Evolutionary conservation across 1,140 invertebrate genomes (phyloP).

Genomic region (Atta cephalotes): DNA sequence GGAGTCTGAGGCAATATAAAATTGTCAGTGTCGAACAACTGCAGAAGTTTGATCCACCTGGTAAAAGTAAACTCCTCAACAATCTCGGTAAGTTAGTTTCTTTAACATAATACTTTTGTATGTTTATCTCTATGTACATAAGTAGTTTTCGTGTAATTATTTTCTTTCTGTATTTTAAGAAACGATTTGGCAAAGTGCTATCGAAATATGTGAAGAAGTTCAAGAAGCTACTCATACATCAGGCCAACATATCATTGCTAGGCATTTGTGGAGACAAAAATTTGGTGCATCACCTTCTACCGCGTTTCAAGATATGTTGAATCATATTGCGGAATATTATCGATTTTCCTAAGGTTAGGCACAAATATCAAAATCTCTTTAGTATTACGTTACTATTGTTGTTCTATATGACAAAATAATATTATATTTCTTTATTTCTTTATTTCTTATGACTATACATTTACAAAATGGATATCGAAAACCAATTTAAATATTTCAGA

Average conservation of each 20-base stretch:
- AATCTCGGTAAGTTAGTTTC: constrained; percentile 77
- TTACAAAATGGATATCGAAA: background rate
- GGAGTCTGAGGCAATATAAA: constrained; percentile 81
- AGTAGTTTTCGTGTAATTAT: background rate
- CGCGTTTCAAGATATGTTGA: constrained; percentile 84
- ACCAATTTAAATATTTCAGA: constrained; percentile 3
- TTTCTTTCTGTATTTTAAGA: constrained; percentile 75
- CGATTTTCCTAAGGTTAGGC: constrained; percentile 78
- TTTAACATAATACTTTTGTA: background rate
- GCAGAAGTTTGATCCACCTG: constrained; percentile 82
- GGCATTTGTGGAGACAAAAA: constrained; percentile 84
- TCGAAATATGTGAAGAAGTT: constrained; percentile 84
- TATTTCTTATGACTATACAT: background rate
- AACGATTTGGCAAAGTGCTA: constrained; percentile 85
- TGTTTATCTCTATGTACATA: background rate
- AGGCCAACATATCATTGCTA: constrained; percentile 81
- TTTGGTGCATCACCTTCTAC: constrained; percentile 81
- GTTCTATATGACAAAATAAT: constrained; percentile 10
- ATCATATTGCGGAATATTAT: constrained; percentile 84
- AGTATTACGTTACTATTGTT: constrained; percentile 25
- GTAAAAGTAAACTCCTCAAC: constrained; percentile 79
- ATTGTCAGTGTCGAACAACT: constrained; percentile 83
- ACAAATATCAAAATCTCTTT: constrained; percentile 5
- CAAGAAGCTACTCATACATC: constrained; percentile 81
- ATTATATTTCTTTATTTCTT: background rate